Conservation (phyloP, 30 jellyfish, hydroid and myxozoan genomes). For the Turritopsis dohrnii region DNA sequence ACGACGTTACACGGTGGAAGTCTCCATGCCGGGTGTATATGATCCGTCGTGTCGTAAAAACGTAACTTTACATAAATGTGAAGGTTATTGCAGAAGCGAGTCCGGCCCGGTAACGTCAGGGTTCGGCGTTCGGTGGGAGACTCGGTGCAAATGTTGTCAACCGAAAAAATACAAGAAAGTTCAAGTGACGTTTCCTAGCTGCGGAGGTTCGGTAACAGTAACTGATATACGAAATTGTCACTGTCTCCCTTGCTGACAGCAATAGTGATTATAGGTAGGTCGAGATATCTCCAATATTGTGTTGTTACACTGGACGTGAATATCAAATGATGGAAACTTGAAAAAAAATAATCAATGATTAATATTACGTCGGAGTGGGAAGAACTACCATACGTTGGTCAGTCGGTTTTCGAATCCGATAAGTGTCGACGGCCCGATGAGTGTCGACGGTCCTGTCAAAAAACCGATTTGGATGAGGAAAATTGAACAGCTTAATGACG, state of each 20-base stretch:
- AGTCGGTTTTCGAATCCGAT: too few relatives aligned
- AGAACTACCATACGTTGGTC: too few relatives aligned
- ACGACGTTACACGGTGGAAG: slow-evolving; percentile 41
- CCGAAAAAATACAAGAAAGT: slow-evolving; percentile 34
- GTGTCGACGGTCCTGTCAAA: background rate
- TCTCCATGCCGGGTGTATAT: slow-evolving; percentile 56
- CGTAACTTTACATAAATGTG: slow-evolving; percentile 56
- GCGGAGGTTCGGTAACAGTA: slow-evolving; percentile 56
- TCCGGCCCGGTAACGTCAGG: slow-evolving; percentile 34
- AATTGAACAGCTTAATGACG: background rate
- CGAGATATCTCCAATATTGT: background rate
- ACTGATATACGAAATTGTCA: slow-evolving; percentile 48
- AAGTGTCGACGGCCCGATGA: too few relatives aligned
- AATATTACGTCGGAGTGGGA: too few relatives aligned
- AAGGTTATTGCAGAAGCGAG: slow-evolving; percentile 57
- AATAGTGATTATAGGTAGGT: background rate
- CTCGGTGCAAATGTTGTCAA: slow-evolving; percentile 61
- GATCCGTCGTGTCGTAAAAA: slow-evolving; percentile 50
- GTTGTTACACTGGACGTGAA: background rate
- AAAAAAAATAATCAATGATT: too few relatives aligned
- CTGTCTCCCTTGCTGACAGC: slow-evolving; percentile 56
- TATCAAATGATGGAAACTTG: background rate
- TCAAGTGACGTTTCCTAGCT: slow-evolving; percentile 34
- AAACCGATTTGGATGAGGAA: too few relatives aligned
- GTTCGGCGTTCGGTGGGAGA: slow-evolving; percentile 38